A percentile compares a stretch with the other conserved stretches of the same genome.
These are phyloP conservation scores for Rhogogaster chlorosoma DNA, from an alignment of 2,888 invertebrate genomes.

Conservation along the genomic window DNA sequence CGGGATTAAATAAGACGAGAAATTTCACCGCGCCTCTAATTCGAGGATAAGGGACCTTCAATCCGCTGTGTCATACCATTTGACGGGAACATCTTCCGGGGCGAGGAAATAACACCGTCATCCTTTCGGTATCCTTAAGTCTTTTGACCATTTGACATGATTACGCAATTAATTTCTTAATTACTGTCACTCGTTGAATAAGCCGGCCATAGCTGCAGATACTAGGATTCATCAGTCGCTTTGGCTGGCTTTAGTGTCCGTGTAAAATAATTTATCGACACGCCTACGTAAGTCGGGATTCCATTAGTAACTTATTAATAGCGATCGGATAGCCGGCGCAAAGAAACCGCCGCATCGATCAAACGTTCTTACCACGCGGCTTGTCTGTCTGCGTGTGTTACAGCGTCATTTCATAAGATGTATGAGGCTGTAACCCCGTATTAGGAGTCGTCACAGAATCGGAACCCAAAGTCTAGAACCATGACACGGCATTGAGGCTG, in stretches of 20 bases:
- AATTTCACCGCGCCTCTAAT: not conserved
- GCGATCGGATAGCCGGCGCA: constrained; percentile 52
- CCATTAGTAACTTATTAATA: constrained; percentile 74
- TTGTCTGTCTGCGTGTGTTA: constrained; percentile 50
- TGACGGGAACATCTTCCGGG: not conserved
- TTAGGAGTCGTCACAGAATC: constrained; percentile 10
- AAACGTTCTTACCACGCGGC: constrained; percentile 37
- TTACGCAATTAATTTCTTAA: constrained; percentile 20
- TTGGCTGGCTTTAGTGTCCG: not conserved
- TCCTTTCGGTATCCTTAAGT: not conserved
- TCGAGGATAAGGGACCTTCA: not conserved
- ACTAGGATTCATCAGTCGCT: not conserved
- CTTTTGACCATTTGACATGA: constrained; percentile 16
- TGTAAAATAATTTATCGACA: constrained; percentile 68
- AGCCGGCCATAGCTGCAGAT: not conserved
- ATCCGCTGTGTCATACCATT: not conserved
- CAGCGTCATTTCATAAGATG: constrained; percentile 19
- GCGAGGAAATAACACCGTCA: not conserved
- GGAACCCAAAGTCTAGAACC: not conserved
- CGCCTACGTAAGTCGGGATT: constrained; percentile 69
- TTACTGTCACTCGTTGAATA: constrained; percentile 28
- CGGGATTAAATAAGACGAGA: not conserved
- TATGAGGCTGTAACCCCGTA: constrained; percentile 30
- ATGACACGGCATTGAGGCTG: not conserved
- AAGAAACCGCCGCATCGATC: constrained; percentile 57